These are phyloP conservation scores for Procambarus virginalis DNA, from an alignment of 1,140 invertebrate genomes.

Conservation along the genomic window DNA sequence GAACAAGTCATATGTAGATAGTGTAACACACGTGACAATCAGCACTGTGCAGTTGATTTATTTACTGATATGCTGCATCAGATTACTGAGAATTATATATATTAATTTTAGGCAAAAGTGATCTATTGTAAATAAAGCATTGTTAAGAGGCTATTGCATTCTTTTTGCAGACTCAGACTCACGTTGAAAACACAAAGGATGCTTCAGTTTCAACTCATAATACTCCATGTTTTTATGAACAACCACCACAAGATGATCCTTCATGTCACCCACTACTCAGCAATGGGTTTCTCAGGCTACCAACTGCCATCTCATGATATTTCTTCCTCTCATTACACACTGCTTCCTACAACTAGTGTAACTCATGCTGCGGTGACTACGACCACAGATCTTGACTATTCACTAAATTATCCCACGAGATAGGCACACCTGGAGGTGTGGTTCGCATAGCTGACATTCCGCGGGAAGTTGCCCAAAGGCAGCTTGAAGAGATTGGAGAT, in stretches of 20 bases:
- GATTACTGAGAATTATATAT: neutral
- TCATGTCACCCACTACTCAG: neutral
- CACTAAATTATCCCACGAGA: neutral
- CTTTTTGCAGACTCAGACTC: conserved; percentile 38
- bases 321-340: neutral
- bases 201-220: conserved; percentile 4
- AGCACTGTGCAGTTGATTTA: no score
- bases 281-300: neutral
- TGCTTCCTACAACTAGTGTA: neutral
- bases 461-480: neutral
- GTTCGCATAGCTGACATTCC: conserved; percentile 20
- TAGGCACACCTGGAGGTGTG: neutral
- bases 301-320: no score
- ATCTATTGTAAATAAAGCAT: no score
- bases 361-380: neutral
- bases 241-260: neutral
- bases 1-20: no score
- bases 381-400: neutral
- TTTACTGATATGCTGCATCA: no score
- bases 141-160: neutral
- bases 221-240: neutral
- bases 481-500: conserved; percentile 16
- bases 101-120: neutral
- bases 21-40: no score
- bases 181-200: neutral